These are phyloP conservation scores for Lepisosteus oculatus DNA, from an alignment of 2,113 vertebrate species.

Conservation along the genomic window DNA sequence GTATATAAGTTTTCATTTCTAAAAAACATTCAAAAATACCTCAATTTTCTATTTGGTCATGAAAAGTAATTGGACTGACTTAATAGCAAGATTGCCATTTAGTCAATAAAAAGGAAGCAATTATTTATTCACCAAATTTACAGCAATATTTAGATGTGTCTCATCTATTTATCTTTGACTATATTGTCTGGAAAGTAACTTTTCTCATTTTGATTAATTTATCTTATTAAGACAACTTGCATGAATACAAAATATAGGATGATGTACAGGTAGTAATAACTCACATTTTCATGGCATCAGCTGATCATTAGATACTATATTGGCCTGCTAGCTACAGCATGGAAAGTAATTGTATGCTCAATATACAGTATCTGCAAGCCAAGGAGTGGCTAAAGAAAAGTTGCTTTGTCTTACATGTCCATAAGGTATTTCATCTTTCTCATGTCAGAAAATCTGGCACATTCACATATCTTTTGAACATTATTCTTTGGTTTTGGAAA, in stretches of 20 bases:
- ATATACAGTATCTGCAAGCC: slow-evolving; percentile 46
- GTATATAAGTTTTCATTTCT: neutral
- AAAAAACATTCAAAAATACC: neutral
- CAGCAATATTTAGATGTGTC: slow-evolving; percentile 32
- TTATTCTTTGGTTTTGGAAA: too few relatives aligned
- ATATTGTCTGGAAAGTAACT: slow-evolving; percentile 48
- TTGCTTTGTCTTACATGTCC: slow-evolving; percentile 25
- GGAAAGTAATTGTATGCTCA: slow-evolving; percentile 63
- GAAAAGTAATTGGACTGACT: neutral
- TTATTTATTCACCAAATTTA: slow-evolving; percentile 41
- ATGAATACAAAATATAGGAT: slow-evolving; percentile 42
- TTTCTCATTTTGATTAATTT: slow-evolving; percentile 45
- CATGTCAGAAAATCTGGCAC: slow-evolving; percentile 13
- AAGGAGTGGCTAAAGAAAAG: slow-evolving; percentile 32
- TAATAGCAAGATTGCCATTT: neutral
- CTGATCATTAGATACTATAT: slow-evolving; percentile 66
- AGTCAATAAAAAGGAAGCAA: neutral
- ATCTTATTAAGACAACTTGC: slow-evolving; percentile 29
- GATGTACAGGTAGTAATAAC: slow-evolving; percentile 42
- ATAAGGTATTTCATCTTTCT: slow-evolving; percentile 28
- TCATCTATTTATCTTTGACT: slow-evolving; percentile 49
- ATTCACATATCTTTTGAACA: slow-evolving; percentile 1
- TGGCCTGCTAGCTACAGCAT: slow-evolving; percentile 53
- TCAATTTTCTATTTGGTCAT: neutral
- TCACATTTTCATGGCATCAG: slow-evolving; percentile 51